Percentiles rank a stretch among this genome's conserved stretches.
Conservation (phyloP, 1,140 invertebrate species). For the Bombus consobrinus region DNA sequence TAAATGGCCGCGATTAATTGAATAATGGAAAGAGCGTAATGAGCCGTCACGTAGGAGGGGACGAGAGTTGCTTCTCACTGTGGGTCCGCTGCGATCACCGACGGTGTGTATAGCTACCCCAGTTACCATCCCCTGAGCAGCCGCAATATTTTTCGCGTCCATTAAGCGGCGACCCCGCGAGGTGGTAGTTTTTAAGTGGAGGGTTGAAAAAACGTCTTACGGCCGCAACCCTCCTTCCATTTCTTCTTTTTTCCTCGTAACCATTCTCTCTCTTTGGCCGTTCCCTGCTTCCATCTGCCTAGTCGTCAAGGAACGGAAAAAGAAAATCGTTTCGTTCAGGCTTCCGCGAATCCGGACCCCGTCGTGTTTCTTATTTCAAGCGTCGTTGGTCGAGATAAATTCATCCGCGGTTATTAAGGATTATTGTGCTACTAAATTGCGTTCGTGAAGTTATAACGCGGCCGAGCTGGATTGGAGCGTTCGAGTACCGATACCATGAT, state of each 20-base stretch:
- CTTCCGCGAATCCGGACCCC: not conserved
- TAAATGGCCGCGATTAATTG: conserved; percentile 77
- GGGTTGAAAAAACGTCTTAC: conserved; percentile 50
- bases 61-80: conserved; percentile 65
- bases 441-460: conserved; percentile 1
- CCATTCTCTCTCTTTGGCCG: conserved; percentile 13
- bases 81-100: conserved; percentile 65
- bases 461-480: not conserved
- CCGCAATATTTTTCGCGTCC: conserved; percentile 67
- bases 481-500: not conserved
- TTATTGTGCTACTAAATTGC: conserved; percentile 48
- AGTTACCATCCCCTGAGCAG: conserved; percentile 44
- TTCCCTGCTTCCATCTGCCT: not conserved
- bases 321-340: conserved; percentile 24
- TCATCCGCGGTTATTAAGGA: conserved; percentile 46
- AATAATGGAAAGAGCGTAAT: conserved; percentile 78
- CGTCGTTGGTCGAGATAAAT: conserved; percentile 63
- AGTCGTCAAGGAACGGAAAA: not conserved
- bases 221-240: conserved; percentile 22
- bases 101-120: conserved; percentile 42
- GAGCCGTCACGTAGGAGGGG: conserved; percentile 55
- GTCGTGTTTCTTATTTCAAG: conserved; percentile 64
- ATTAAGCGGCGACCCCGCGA: conserved; percentile 60
- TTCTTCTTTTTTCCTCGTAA: not conserved
- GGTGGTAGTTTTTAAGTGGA: conserved; percentile 62